Base-by-base conservation (phyloP, 2,888 invertebrate genomes). In the Spodoptera picta region DNA sequence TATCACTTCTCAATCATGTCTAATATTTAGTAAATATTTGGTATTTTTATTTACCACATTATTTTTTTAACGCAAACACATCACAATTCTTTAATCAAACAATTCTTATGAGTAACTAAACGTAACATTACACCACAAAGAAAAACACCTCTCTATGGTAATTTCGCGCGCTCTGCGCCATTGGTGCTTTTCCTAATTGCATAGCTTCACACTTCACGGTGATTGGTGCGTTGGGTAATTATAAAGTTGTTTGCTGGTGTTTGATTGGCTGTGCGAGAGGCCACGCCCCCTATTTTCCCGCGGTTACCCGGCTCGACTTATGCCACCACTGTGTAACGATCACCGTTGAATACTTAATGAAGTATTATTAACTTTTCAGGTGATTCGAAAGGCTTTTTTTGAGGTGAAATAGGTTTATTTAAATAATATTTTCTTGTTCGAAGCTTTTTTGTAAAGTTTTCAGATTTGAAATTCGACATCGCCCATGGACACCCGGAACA, bases 291-390 rank as follows among this genome's bases (percentile, higher is more conserved):
- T 77, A 78, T 83, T 86, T 89, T 90, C 87, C 87, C 89, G 82
- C 81, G 80, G 79, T 75, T 69, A 70, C 68, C 57, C 59, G 57
- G 68, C 69, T 54, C 60, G 65, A 75, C 87, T 88, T 88, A 88
- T 88, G 87, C 82, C 88, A 89, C 81, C 69, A 74, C 69, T 36
- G 68, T 84, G 88, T 90, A 92, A 91, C 88, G 83, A 81, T 85
- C 82, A 80, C 63, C 76, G 79, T 60, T 92, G 87, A 90, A 92
- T 92, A 81, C 75, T 88, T 93, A 87, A 93, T 90, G 89, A 89
- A 88, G 86, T 86, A 87, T 87, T 88, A 92, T 92, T 92, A 91
- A 71, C 59, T 66, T 75, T 76, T 77, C 75, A 77, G 75, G 71
- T 70, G 68, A 57, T 68, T 68, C 36, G 24, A 41, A 64, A 76